Percentiles rank a stretch among this genome's conserved stretches.
Evolutionary conservation across 2,888 invertebrate genomes (phyloP).

Genomic region (Neelides folsomi): DNA sequence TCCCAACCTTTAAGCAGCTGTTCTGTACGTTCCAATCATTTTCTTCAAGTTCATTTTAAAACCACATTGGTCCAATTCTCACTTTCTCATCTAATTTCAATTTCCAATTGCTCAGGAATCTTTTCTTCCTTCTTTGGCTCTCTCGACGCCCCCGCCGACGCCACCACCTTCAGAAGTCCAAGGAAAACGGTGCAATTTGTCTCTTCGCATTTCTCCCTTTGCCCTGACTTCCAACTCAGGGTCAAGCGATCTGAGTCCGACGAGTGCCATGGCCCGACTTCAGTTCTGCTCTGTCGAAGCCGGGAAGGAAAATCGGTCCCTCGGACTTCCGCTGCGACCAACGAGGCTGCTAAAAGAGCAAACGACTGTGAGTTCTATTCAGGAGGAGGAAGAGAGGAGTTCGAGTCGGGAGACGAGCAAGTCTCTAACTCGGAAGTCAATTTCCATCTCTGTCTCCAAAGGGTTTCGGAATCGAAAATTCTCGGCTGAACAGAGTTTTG

Average conservation of each 20-base stretch:
- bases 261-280: slow-evolving; percentile 38
- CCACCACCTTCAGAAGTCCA: slow-evolving; percentile 10
- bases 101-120: slow-evolving; percentile 10
- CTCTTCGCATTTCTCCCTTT: slow-evolving; percentile 23
- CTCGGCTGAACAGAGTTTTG: slow-evolving; percentile 12
- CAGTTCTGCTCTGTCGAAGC: slow-evolving; percentile 34
- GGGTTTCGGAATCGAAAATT: slow-evolving; percentile 23
- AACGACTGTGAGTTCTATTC: slow-evolving; percentile 20
- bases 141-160: slow-evolving; percentile 8
- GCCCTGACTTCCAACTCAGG: slow-evolving; percentile 17
- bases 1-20: slow-evolving; percentile 15
- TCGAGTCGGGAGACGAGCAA: slow-evolving; percentile 19
- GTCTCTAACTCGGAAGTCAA: slow-evolving; percentile 18
- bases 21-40: too few relatives aligned
- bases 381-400: slow-evolving; percentile 19
- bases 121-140: slow-evolving; percentile 8
- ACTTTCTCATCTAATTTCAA: too few relatives aligned
- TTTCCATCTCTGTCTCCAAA: slow-evolving; percentile 22
- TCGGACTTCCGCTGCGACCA: slow-evolving; percentile 13
- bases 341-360: slow-evolving; percentile 19
- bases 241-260: slow-evolving; percentile 36
- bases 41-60: too few relatives aligned
- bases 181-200: slow-evolving; percentile 25
- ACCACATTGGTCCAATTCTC: too few relatives aligned
- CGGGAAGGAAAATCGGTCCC: slow-evolving; percentile 24